Evolutionary conservation across 2,888 invertebrate species (phyloP).

Genomic region (Spilosoma lubricipeda): DNA sequence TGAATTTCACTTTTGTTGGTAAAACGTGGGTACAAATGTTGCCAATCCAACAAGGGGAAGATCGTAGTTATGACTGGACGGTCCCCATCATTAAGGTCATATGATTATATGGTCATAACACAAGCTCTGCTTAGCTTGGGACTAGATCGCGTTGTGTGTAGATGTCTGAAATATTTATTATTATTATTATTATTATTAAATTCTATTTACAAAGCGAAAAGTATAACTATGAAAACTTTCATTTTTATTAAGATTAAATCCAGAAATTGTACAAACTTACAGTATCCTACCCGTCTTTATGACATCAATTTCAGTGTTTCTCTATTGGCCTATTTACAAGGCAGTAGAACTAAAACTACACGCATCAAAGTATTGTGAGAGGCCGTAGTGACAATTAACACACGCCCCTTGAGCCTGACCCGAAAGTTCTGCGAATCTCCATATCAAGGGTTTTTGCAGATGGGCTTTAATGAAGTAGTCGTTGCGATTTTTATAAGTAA

Average conservation of each 20-base stretch:
- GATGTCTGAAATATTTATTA: no score
- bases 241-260: background rate
- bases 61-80: no score
- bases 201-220: no score
- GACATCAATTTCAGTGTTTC: conserved; percentile 11
- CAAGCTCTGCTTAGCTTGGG: no score
- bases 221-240: no score
- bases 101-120: no score
- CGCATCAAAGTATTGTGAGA: conserved; percentile 42
- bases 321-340: conserved; percentile 45
- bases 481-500: background rate
- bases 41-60: no score
- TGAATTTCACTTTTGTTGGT: no score
- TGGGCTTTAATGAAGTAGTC: background rate
- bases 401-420: conserved; percentile 20
- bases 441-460: conserved; percentile 13
- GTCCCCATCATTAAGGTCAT: no score
- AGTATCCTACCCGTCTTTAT: conserved; percentile 7
- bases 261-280: conserved; percentile 2
- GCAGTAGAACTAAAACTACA: conserved; percentile 36
- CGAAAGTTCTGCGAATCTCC: conserved; percentile 31
- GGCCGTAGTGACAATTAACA: conserved; percentile 45
- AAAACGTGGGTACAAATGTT: no score
- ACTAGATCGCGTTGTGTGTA: no score
- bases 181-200: no score